These are phyloP conservation scores for Autographa pulchrina DNA, from an alignment of 2,888 invertebrate genomes.

Conservation along the genomic window DNA sequence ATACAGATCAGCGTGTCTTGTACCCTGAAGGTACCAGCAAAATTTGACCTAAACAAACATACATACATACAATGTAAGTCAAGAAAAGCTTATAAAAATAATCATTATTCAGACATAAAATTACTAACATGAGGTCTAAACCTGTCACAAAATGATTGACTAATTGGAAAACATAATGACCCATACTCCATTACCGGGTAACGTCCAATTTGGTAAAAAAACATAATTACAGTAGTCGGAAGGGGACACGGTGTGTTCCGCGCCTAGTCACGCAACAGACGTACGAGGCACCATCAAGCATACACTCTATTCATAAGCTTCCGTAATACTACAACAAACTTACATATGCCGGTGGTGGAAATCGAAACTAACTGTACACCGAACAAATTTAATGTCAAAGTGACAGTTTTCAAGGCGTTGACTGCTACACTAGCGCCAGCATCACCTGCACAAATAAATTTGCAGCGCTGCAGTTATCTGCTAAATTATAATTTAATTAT, in stretches of 20 bases:
- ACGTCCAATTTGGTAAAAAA: slow-evolving; percentile 34
- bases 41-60: too few species aligned
- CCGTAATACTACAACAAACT: slow-evolving; percentile 65
- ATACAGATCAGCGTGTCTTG: too few species aligned
- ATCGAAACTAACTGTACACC: neutral
- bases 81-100: neutral
- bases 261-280: slow-evolving; percentile 60
- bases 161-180: slow-evolving; percentile 46
- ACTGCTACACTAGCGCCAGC: neutral
- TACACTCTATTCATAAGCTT: slow-evolving; percentile 60
- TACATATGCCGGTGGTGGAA: neutral
- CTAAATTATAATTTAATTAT: slow-evolving; percentile 61
- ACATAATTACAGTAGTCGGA: slow-evolving; percentile 49
- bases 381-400: neutral
- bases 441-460: neutral
- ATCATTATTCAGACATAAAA: neutral
- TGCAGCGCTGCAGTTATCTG: slow-evolving; percentile 52
- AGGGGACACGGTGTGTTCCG: slow-evolving; percentile 59
- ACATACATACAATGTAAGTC: too few species aligned
- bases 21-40: too few species aligned
- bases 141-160: slow-evolving; percentile 39
- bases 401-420: slow-evolving; percentile 4
- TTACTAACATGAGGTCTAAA: slow-evolving; percentile 13
- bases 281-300: slow-evolving; percentile 36
- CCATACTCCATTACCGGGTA: slow-evolving; percentile 46